A percentile compares a stretch with the other conserved stretches of the same genome.
These are phyloP conservation scores for Naso thynnoides DNA, from an alignment of 2,797 vertebrate species.

Conservation along the genomic window DNA sequence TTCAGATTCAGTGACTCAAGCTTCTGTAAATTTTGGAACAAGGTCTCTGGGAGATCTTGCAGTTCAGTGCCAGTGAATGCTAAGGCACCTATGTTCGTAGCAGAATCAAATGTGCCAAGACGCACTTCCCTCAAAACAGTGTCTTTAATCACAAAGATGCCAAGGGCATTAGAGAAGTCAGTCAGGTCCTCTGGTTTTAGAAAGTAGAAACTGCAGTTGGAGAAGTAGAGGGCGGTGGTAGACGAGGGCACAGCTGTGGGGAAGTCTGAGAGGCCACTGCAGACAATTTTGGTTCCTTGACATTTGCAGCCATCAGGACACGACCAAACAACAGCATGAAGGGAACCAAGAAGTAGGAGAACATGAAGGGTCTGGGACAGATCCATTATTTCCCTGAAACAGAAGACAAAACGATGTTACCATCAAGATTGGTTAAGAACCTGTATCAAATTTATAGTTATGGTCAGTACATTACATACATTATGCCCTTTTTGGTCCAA, in stretches of 20 bases:
- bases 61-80: constrained; percentile 86
- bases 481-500: not conserved
- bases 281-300: constrained; percentile 3
- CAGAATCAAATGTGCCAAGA: constrained; percentile 85
- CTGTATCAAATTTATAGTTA: not conserved
- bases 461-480: not conserved
- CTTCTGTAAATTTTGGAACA: constrained; percentile 85
- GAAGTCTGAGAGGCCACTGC: constrained; percentile 73
- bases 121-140: constrained; percentile 75
- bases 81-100: constrained; percentile 83
- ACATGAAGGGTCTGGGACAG: constrained; percentile 42
- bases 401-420: constrained; percentile 36
- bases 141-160: constrained; percentile 52
- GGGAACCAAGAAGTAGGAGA: constrained; percentile 68
- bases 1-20: constrained; percentile 87
- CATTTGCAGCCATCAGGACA: constrained; percentile 80
- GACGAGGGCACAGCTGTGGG: constrained; percentile 67
- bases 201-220: constrained; percentile 59
- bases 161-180: constrained; percentile 61
- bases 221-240: constrained; percentile 52
- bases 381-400: constrained; percentile 76
- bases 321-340: constrained; percentile 51
- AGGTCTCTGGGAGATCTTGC: constrained; percentile 86
- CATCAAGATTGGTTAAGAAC: not conserved
- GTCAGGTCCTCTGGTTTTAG: constrained; percentile 76